Evolutionary conservation across 2,888 invertebrate species (phyloP).

Genomic region (Hybos culiciformis): DNA sequence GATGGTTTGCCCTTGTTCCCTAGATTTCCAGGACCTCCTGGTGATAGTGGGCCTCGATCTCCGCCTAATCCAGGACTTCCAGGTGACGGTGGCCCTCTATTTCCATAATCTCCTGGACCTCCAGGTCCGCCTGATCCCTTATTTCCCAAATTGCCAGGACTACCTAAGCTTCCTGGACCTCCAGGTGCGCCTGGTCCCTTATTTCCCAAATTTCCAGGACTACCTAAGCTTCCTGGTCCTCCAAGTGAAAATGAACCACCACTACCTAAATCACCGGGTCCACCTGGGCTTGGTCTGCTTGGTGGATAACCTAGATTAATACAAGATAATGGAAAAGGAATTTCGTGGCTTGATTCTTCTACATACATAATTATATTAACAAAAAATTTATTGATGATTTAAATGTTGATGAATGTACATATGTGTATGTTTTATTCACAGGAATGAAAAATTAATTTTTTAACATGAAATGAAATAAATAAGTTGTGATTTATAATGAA

Average conservation of each 20-base stretch:
- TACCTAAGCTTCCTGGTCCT: slow-evolving; percentile 14
- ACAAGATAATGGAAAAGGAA: background rate
- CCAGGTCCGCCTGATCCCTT: slow-evolving; percentile 32
- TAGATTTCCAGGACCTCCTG: slow-evolving; percentile 24
- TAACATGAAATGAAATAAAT: background rate
- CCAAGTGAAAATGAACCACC: no score
- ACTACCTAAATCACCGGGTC: no score
- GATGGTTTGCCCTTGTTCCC: slow-evolving; percentile 14
- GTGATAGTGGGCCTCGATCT: slow-evolving; percentile 35
- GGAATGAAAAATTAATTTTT: background rate
- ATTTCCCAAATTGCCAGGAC: slow-evolving; percentile 15
- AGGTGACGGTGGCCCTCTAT: slow-evolving; percentile 24
- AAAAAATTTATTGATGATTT: background rate
- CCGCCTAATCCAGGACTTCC: slow-evolving; percentile 21
- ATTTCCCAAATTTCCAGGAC: slow-evolving; percentile 15
- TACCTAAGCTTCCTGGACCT: slow-evolving; percentile 20
- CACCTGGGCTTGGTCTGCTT: slow-evolving; percentile 18
- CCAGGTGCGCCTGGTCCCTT: slow-evolving; percentile 17
- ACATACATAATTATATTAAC: no score
- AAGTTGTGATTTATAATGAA: no score
- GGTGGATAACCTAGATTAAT: slow-evolving; percentile 33
- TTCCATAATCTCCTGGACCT: slow-evolving; percentile 39
- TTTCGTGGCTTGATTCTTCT: background rate
- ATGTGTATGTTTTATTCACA: background rate
- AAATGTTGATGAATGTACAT: background rate